These are phyloP conservation scores for Coelopa frigida DNA, from an alignment of 1,140 invertebrate species.

Conservation along the genomic window DNA sequence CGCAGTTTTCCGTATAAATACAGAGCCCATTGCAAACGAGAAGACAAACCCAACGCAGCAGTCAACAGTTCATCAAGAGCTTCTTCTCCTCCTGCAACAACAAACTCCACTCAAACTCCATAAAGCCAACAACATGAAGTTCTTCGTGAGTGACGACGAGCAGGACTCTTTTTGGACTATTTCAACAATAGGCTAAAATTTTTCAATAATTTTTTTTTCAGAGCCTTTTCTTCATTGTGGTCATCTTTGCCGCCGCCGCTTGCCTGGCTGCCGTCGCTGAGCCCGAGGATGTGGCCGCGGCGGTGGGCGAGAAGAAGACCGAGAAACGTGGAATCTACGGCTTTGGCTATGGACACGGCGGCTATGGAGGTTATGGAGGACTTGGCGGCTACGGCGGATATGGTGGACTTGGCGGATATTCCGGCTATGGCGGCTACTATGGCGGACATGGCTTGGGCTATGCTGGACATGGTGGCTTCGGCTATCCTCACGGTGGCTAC, in stretches of 20 bases:
- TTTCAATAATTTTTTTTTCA: conserved; percentile 10
- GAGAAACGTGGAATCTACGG: conserved; percentile 36
- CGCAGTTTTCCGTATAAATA: no score
- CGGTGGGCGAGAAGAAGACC: conserved; percentile 29
- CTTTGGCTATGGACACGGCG: conserved; percentile 26
- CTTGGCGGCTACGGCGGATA: conserved; percentile 23
- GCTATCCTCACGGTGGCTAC: conserved; percentile 29
- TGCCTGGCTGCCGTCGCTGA: conserved; percentile 23
- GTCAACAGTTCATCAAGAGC: no score
- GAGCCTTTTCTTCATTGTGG: conserved; percentile 23
- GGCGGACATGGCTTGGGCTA: conserved; percentile 14
- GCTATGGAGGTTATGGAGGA: no score
- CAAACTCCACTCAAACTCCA: no score
- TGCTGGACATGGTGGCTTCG: conserved; percentile 21
- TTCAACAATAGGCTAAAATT: no score
- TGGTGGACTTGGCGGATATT: conserved; percentile 24
- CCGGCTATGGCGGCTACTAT: conserved; percentile 24
- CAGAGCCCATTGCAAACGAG: no score
- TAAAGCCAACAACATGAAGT: conserved; percentile 9
- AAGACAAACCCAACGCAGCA: no score
- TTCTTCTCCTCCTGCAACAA: no score
- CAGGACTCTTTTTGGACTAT: no score
- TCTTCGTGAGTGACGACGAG: conserved; percentile 2
- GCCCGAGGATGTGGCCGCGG: conserved; percentile 12
- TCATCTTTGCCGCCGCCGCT: conserved; percentile 24